phyloP scores from a whole-genome alignment of 2,113 vertebrate genomes.

The Colinus virginianus region DNA sequence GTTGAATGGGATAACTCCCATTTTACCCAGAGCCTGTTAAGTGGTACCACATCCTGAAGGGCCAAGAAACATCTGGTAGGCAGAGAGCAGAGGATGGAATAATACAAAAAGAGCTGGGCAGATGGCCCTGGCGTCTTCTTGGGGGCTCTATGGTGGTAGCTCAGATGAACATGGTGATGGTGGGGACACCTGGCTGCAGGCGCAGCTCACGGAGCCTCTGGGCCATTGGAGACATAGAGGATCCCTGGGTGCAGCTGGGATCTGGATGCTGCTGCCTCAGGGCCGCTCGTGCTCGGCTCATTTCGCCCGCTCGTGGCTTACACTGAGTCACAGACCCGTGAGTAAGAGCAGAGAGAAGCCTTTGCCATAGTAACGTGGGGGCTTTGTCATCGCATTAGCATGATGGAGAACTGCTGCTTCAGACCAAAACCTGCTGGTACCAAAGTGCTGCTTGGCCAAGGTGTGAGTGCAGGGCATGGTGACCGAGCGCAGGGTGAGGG shows the following conservation, averaged over 20 bases:
- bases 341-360: slow-evolving; percentile 71
- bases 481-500: no score
- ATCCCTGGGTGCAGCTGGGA: background rate
- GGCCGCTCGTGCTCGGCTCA: background rate
- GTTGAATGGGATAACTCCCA: background rate
- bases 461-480: background rate
- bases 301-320: slow-evolving; percentile 38
- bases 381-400: background rate
- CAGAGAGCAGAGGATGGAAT: background rate
- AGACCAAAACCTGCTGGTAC: slow-evolving; percentile 12
- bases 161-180: background rate
- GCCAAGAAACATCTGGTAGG: background rate
- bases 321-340: slow-evolving; percentile 64
- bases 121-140: background rate
- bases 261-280: background rate
- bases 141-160: accelerated
- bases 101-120: background rate
- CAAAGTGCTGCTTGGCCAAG: slow-evolving; percentile 4
- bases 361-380: slow-evolving; percentile 77
- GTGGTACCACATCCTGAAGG: background rate
- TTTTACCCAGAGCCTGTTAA: no score
- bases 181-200: background rate
- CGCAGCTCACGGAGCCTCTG: background rate
- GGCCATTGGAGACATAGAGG: accelerated
- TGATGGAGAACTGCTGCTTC: slow-evolving; percentile 60